These are phyloP conservation scores for Drosophila pegasa DNA, from an alignment of 2,888 invertebrate genomes.

Conservation along the genomic window DNA sequence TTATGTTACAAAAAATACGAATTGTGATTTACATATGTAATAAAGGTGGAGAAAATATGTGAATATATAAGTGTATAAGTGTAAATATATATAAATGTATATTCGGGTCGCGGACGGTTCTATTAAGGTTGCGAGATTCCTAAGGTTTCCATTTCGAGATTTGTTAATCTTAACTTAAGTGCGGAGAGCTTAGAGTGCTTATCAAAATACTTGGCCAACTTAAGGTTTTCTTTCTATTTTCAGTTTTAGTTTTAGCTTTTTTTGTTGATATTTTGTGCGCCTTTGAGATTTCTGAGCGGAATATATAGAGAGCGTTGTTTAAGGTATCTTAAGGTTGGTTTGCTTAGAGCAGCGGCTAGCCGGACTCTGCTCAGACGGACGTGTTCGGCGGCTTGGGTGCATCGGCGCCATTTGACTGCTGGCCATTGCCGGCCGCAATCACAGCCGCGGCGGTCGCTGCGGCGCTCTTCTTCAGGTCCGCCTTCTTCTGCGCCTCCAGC, in stretches of 20 bases:
- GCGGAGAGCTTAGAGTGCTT: constrained; percentile 37
- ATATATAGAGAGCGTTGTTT: constrained; percentile 34
- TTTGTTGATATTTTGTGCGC: constrained; percentile 46
- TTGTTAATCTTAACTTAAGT: constrained; percentile 39
- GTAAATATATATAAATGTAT: neutral
- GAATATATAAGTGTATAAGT: neutral
- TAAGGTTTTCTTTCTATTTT: constrained; percentile 26
- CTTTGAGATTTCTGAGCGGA: constrained; percentile 48
- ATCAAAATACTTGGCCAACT: constrained; percentile 68
- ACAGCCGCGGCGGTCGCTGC: constrained; percentile 73
- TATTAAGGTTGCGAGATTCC: constrained; percentile 42
- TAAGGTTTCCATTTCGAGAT: constrained; percentile 47
- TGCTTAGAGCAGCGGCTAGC: constrained; percentile 40
- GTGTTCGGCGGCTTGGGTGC: constrained; percentile 84
- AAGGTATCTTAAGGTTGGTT: constrained; percentile 21
- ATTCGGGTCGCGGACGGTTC: constrained; percentile 1
- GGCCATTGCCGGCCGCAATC: constrained; percentile 73
- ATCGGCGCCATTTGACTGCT: constrained; percentile 71
- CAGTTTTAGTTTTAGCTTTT: constrained; percentile 13
- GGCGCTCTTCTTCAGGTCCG: constrained; percentile 81
- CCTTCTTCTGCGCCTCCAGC: constrained; percentile 83
- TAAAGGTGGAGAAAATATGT: constrained; percentile 15
- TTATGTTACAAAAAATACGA: constrained; percentile 56
- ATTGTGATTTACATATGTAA: constrained; percentile 18
- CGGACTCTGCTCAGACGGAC: constrained; percentile 73